Base-by-base conservation (phyloP, 92 coral and sea anemone genomes). In the Meandrina meandrites region DNA sequence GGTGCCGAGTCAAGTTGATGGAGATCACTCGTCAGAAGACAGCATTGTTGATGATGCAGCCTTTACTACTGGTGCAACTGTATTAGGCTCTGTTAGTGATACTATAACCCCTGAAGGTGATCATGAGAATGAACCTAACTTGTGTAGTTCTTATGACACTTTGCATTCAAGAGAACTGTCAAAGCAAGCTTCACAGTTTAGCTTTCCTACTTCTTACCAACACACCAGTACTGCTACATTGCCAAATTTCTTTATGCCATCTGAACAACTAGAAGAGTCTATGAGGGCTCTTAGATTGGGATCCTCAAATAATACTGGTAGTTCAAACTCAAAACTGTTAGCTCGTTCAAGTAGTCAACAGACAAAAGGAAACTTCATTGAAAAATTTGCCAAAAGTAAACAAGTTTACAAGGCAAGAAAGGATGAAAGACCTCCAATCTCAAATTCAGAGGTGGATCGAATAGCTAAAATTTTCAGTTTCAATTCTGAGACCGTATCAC, bases 211-310 rank as follows among this genome's bases (percentile, higher is more conserved):
- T 45, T 18, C 35, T 0, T 28, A 28, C 32, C 67, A 42, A 19
- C 51, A 32, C 31, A 76, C 76, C 45, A 84, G 56, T 36, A 27
- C 60, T 48, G 37, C 60, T 40, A 45, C 70, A 76, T 78, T 94
- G 62, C 99, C 97, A 16, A 95, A 97, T 87, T 97, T 97, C 84
- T 97, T 97, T 51, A 91, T 97, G 96, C 97, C 99, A 62, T 87
- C 97, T 72, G 94, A 91, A 56, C 92, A 97, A 71, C 89, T 97
- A 77, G 99, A 90, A 76, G 95, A 95, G 64, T 91, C 96, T 40
- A 97, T 97, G 99, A 90, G 98, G 58, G 94, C 97, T 1, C 85
- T 97, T 18, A 84, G 96, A 79, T 84, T 93, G 62, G 98, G 91
- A 57, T 86, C 95, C 22, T 93, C 86, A 30, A 71, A 32, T 54